These are phyloP conservation scores for zebrafish (Danio rerio) DNA, from an alignment of 2,113 vertebrate genomes.

Conservation along the genomic window GRCz12tu NC_133193.1:18946001-18946500, in stretches of 20 bases:
- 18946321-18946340: neutral
- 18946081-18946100: neutral
- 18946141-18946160: slow-evolving; percentile 58
- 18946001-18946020: neutral
- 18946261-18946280: slow-evolving; percentile 28
- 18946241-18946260: neutral
- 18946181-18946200: slow-evolving; percentile 54
- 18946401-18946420: too few relatives aligned
- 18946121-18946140: slow-evolving; percentile 41
- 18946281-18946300: neutral
- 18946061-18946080: neutral
- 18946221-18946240: slow-evolving; percentile 27
- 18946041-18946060: neutral
- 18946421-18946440: too few relatives aligned
- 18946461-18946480: too few relatives aligned
- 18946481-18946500: too few relatives aligned
- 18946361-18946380: neutral
- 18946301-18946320: neutral
- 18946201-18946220: slow-evolving; percentile 32
- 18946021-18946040: neutral
- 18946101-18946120: slow-evolving; percentile 21
- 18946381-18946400: neutral
- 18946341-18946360: slow-evolving; percentile 8
- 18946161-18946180: slow-evolving; percentile 58
- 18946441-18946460: too few relatives aligned